Conservation (phyloP, 2,113 vertebrate genomes). For the Pipra filicauda region DNA sequence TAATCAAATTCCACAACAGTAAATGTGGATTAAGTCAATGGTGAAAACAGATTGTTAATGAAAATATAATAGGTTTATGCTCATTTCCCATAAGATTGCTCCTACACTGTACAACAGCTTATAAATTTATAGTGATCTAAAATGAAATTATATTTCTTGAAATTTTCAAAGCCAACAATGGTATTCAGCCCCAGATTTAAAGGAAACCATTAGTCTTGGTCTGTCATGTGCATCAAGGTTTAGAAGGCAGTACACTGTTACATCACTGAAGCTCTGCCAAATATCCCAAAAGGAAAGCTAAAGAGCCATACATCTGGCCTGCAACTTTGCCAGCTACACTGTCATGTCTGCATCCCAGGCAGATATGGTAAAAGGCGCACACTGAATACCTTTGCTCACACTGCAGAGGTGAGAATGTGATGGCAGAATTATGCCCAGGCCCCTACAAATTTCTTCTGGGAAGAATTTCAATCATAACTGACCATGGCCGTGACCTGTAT, state of each 20-base stretch:
- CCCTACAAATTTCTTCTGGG: conserved; percentile 6
- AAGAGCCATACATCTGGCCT: conserved; percentile 39
- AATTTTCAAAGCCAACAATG: conserved; percentile 62
- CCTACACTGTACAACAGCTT: conserved; percentile 63
- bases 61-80: conserved; percentile 64
- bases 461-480: neutral
- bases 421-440: conserved; percentile 16
- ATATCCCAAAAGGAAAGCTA: conserved; percentile 27
- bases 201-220: conserved; percentile 71
- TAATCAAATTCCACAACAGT: conserved; percentile 62
- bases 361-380: neutral
- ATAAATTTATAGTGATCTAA: conserved; percentile 72
- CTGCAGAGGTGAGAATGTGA: conserved; percentile 25
- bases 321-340: conserved; percentile 24
- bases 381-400: fast-evolving
- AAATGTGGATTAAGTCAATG: conserved; percentile 63
- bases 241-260: conserved; percentile 48
- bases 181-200: conserved; percentile 66
- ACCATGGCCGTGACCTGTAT: conserved; percentile 7
- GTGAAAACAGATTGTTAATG: conserved; percentile 72
- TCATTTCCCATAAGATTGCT: conserved; percentile 62
- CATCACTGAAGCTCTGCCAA: conserved; percentile 54
- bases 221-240: conserved; percentile 69
- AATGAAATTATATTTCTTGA: conserved; percentile 70
- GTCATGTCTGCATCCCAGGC: neutral